These are phyloP conservation scores for Odocoileus hemionus DNA, from an alignment of 2,113 vertebrate genomes.

Conservation along the genomic window DNA sequence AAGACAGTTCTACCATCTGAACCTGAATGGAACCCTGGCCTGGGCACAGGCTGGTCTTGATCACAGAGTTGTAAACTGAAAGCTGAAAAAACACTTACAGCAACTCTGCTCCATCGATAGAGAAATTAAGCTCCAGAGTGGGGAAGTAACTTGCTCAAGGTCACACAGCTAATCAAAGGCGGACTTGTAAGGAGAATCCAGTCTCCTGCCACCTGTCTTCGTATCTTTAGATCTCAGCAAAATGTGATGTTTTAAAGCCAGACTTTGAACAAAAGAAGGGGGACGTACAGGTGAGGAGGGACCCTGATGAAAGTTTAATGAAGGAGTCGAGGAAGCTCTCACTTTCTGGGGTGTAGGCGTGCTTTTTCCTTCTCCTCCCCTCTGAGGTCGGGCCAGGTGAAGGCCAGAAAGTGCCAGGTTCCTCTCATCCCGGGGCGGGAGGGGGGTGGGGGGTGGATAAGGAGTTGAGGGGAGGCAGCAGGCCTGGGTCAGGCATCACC, in stretches of 20 bases:
- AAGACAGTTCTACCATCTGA: neutral
- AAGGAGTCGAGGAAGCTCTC: neutral
- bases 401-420: neutral
- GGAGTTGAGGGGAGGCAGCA: fast-evolving
- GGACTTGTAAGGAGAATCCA: neutral
- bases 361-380: neutral
- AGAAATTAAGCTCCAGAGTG: neutral
- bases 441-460: no score
- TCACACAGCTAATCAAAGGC: conserved; percentile 39
- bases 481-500: no score
- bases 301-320: neutral
- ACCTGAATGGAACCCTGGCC: neutral
- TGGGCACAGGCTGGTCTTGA: neutral
- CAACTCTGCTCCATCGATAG: neutral
- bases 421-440: neutral
- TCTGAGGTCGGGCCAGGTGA: neutral
- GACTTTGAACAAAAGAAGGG: conserved; percentile 41
- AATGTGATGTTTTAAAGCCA: conserved; percentile 21
- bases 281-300: neutral
- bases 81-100: neutral
- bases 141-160: conserved; percentile 31
- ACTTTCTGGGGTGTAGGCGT: neutral
- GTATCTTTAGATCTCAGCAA: conserved; percentile 11
- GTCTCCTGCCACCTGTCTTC: neutral
- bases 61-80: neutral